Conservation (phyloP, 1,140 invertebrate species). For the Eurytemora carolleeae region DNA sequence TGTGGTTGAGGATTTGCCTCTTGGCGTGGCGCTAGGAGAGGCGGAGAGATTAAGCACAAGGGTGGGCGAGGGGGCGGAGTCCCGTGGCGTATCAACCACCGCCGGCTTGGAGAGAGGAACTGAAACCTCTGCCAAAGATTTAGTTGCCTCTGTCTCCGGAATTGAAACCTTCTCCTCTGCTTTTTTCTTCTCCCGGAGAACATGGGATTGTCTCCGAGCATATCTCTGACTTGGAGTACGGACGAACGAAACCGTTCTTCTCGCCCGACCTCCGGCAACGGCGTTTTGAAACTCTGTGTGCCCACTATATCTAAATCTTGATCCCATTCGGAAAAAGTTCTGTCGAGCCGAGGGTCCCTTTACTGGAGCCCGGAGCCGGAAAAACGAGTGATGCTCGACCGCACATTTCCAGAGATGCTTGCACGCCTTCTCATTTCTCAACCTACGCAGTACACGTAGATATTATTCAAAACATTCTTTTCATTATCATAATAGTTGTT, state of each 20-base stretch:
- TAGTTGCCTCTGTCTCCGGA: background rate
- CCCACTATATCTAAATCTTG: slow-evolving; percentile 72
- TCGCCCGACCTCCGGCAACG: slow-evolving; percentile 37
- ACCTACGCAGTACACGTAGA: too few species aligned
- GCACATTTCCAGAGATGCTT: slow-evolving; percentile 99
- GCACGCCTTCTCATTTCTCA: slow-evolving; percentile 89
- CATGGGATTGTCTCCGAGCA: slow-evolving; percentile 64
- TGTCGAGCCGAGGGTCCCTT: slow-evolving; percentile 70
- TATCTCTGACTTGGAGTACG: slow-evolving; percentile 86
- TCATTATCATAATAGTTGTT: too few species aligned
- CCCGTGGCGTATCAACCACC: background rate
- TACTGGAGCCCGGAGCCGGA: slow-evolving; percentile 68
- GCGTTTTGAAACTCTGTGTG: slow-evolving; percentile 83
- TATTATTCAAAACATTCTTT: too few species aligned
- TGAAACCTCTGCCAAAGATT: background rate
- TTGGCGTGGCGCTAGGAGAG: background rate
- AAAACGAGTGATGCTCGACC: slow-evolving; percentile 96
- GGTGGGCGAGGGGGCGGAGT: background rate
- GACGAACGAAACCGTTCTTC: slow-evolving; percentile 28
- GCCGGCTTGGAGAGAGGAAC: background rate
- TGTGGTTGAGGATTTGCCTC: background rate
- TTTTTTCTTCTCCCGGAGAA: slow-evolving; percentile 46
- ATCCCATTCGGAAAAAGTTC: slow-evolving; percentile 93
- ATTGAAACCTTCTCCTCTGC: background rate
- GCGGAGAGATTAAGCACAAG: background rate